Conservation (phyloP, 2,888 invertebrate genomes). For the Boloria euphrosyne region DNA sequence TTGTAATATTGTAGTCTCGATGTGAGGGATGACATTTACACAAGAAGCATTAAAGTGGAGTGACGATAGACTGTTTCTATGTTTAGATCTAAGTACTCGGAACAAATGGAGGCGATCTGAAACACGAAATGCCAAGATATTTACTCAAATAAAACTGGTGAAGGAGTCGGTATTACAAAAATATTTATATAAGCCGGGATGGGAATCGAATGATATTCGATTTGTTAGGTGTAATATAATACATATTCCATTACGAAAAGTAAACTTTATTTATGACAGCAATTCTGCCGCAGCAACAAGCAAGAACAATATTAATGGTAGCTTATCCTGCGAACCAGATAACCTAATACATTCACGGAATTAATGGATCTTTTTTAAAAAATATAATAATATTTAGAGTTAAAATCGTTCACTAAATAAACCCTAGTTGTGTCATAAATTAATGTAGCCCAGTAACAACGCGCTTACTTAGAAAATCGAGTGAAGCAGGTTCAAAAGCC, state of each 20-base stretch:
- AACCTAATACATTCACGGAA: no score
- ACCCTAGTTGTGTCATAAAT: no score
- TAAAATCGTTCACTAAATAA: no score
- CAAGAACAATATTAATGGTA: neutral
- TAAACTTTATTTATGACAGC: neutral
- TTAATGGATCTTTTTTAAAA: no score
- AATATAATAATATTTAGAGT: no score
- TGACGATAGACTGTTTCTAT: slow-evolving; percentile 11
- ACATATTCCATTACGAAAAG: neutral
- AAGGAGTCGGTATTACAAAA: neutral
- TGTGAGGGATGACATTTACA: slow-evolving; percentile 24
- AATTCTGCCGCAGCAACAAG: neutral
- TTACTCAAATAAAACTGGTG: slow-evolving; percentile 9
- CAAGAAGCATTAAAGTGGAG: slow-evolving; percentile 16
- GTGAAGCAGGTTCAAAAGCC: no score
- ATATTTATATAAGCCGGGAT: neutral
- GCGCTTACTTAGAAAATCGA: no score
- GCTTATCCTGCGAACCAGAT: no score
- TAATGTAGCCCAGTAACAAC: no score
- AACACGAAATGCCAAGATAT: slow-evolving; percentile 35
- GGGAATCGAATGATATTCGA: slow-evolving; percentile 5
- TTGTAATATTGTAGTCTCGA: slow-evolving; percentile 11
- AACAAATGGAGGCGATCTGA: slow-evolving; percentile 25
- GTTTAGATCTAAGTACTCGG: slow-evolving; percentile 27
- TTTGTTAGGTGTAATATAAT: slow-evolving; percentile 7